phyloP scores from a whole-genome alignment of 2,797 vertebrate genomes.

The Chelidonichthys spinosus region DNA sequence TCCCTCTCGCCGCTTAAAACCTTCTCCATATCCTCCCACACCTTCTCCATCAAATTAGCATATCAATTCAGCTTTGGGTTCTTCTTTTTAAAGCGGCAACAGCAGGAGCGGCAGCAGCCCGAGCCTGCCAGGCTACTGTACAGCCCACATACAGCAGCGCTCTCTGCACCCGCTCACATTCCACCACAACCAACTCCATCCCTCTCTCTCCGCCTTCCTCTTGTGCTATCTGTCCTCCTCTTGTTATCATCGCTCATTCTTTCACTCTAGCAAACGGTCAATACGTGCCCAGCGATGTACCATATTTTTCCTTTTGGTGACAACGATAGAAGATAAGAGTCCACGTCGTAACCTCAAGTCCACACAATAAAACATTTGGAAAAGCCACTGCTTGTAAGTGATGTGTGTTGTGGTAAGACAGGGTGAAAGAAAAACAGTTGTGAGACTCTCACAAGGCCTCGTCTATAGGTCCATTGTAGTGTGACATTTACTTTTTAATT shows the following conservation, averaged over 20 bases:
- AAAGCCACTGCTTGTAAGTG: slow-evolving; percentile 16
- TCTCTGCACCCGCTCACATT: slow-evolving; percentile 51
- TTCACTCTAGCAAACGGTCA: slow-evolving; percentile 12
- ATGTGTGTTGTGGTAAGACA: slow-evolving; percentile 10
- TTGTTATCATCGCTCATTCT: slow-evolving; percentile 37
- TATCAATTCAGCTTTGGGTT: slow-evolving; percentile 77
- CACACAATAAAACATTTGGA: slow-evolving; percentile 12
- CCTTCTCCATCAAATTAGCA: slow-evolving; percentile 82
- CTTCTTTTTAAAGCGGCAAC: slow-evolving; percentile 58
- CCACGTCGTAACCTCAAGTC: slow-evolving; percentile 15
- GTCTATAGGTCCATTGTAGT: slow-evolving; percentile 13
- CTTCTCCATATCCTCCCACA: slow-evolving; percentile 82
- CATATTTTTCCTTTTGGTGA: slow-evolving; percentile 29
- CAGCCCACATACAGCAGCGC: slow-evolving; percentile 64
- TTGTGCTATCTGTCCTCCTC: slow-evolving; percentile 37
- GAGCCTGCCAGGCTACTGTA: slow-evolving; percentile 59
- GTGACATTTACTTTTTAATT: slow-evolving; percentile 44
- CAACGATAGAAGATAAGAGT: slow-evolving; percentile 36
- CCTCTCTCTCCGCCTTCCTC: slow-evolving; percentile 30
- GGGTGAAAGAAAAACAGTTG: slow-evolving; percentile 1
- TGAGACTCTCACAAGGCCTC: slow-evolving; percentile 11
- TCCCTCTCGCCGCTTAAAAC: slow-evolving; percentile 70
- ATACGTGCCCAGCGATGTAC: slow-evolving; percentile 25
- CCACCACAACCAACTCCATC: slow-evolving; percentile 45
- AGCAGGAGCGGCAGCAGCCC: slow-evolving; percentile 53